Evolutionary conservation across 2,797 vertebrate genomes (phyloP).

Genomic region (Macropus fuliginosus): DNA sequence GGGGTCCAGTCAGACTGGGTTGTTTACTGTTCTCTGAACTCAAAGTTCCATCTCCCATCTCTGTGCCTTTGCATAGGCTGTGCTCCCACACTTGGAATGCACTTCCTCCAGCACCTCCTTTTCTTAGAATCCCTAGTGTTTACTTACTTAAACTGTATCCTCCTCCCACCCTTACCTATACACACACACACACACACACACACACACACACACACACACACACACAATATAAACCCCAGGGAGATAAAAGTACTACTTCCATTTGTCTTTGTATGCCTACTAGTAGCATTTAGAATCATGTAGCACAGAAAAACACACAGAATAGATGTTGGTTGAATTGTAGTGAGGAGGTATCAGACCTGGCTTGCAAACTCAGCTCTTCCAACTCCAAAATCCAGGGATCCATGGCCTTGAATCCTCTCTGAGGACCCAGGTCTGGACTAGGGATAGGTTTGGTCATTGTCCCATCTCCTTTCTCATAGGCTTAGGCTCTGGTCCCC

Average conservation of each 20-base stretch:
- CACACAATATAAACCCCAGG: not conserved
- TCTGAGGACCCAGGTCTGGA: not conserved
- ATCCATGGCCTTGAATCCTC: not conserved
- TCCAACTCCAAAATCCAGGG: not conserved
- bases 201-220: too few relatives aligned
- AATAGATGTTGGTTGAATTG: not conserved
- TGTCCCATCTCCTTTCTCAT: not conserved
- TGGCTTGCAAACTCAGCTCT: not conserved
- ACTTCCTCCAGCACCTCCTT: not conserved
- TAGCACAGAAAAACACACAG: not conserved
- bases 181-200: too few relatives aligned
- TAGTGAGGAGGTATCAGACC: not conserved
- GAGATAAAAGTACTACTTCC: not conserved
- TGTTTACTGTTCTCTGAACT: not conserved
- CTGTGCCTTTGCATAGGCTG: not conserved
- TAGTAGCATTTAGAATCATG: not conserved
- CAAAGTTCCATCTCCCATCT: not conserved
- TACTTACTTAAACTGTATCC: not conserved
- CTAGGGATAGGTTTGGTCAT: not conserved
- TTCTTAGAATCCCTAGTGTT: not conserved
- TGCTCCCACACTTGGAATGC: not conserved
- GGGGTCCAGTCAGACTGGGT: not conserved
- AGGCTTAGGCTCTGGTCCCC: not conserved
- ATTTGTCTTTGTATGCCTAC: not conserved
- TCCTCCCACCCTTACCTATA: not conserved